Base-by-base conservation (phyloP, 92 coral and sea anemone species). In the Paragorgia papillata region DNA sequence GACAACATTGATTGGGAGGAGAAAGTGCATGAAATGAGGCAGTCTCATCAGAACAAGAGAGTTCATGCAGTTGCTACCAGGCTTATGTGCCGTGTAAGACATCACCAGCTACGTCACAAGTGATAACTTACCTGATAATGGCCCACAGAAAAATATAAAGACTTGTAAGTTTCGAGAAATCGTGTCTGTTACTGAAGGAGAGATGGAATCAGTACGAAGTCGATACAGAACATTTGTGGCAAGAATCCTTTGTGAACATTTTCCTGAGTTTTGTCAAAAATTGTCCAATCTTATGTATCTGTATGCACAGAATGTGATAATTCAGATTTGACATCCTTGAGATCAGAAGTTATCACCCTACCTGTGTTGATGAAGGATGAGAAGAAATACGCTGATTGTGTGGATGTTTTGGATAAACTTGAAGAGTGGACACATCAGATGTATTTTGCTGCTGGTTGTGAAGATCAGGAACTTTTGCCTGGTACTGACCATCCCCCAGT, bases 311-410 rank as follows among this genome's bases (percentile, higher is more conserved):
- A 22, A 7, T 67, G 75, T 44, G 31, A 39, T 18, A 35, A 67
- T 67, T 19, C 57, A 20, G 34, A 40, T 20, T 27, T 33, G 30
- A 44, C 39, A 28, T 18, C 55, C 41, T 33, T 21, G n/a, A 66
- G 39, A 48, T 66, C 74, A 18, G 74, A 35, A 4, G 56, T 66
- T 25, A 10, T 66, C 46, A 40, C 74, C 15, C 41, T 66, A 46
- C 74, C 74, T 19, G 57, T 67, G 13, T 20, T 67, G 13, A 67
- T 67, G 75, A 67, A n/a, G n/a, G n/a, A n/a, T n/a, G n/a, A n/a
- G n/a, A n/a, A n/a, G n/a, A n/a, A n/a, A n/a, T n/a, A n/a, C n/a
- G n/a, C n/a, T n/a, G n/a, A n/a, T n/a, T n/a, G n/a, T n/a, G n/a
- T n/a, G n/a, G n/a, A n/a, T n/a, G 75, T 67, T 22, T 21, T 67